Evolutionary conservation across 2,888 invertebrate species (phyloP).

Genomic region (Drosophila setosimentum): DNA sequence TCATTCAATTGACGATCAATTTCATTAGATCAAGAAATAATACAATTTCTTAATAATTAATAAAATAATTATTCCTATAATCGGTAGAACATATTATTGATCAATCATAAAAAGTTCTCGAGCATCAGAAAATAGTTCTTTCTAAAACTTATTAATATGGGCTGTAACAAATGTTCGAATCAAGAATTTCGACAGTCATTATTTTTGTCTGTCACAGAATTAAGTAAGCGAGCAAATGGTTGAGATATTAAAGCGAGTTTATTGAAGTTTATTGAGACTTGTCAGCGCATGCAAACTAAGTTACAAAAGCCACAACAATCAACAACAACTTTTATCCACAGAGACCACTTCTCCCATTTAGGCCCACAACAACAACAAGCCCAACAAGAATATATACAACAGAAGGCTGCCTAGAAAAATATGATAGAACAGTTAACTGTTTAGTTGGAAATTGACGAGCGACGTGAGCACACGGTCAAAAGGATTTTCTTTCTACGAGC

Average conservation of each 20-base stretch:
- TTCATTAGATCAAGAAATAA: neutral
- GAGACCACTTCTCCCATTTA: constrained; percentile 12
- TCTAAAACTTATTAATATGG: neutral
- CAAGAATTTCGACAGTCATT: neutral
- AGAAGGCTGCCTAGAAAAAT: constrained; percentile 38
- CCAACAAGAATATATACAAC: constrained; percentile 5
- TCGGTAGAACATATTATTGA: neutral
- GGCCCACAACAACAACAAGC: neutral
- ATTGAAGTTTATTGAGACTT: constrained; percentile 79
- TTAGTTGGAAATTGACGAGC: constrained; percentile 63
- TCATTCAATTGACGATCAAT: neutral
- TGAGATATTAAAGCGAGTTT: constrained; percentile 73
- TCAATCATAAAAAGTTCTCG: neutral
- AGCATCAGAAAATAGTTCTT: neutral
- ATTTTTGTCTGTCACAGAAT: constrained; percentile 11
- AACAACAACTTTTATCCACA: constrained; percentile 39
- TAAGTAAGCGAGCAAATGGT: constrained; percentile 42
- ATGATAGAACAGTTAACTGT: constrained; percentile 41
- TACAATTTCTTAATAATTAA: neutral
- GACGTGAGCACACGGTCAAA: constrained; percentile 43
- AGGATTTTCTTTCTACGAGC: neutral
- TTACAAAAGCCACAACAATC: constrained; percentile 47
- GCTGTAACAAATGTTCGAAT: neutral
- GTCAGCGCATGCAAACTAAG: constrained; percentile 74
- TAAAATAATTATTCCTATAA: neutral